A percentile compares a stretch with the other conserved stretches of the same genome.
Evolutionary conservation across 2,797 vertebrate genomes (phyloP).

Genomic region (Arrhamphus sclerolepis): DNA sequence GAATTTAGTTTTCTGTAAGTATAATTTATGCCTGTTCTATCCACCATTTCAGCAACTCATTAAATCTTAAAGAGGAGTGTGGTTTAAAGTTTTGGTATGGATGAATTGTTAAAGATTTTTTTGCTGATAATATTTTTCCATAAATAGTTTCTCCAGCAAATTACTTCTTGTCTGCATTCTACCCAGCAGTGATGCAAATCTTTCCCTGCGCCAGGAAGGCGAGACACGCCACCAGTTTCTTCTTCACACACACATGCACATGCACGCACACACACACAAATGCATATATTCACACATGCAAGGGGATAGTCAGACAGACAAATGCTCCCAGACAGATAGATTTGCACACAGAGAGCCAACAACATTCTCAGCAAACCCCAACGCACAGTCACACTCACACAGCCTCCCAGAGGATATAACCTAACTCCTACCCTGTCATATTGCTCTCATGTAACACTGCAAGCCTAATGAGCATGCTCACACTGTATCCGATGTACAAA

Average conservation of each 20-base stretch:
- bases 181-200: conserved; percentile 32
- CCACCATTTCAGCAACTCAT: conserved; percentile 9
- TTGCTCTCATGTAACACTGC: conserved; percentile 38
- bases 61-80: conserved; percentile 22
- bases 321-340: conserved; percentile 66
- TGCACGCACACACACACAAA: conserved; percentile 6
- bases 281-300: conserved; percentile 6
- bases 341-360: conserved; percentile 56
- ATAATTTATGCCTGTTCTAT: too few relatives aligned
- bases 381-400: conserved; percentile 49
- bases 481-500: conserved; percentile 34
- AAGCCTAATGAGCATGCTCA: conserved; percentile 43
- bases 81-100: conserved; percentile 21
- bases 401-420: conserved; percentile 55
- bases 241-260: conserved; percentile 21
- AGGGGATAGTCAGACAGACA: conserved; percentile 55
- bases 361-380: conserved; percentile 58
- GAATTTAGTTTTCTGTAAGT: too few relatives aligned
- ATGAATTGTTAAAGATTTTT: conserved; percentile 32
- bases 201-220: conserved; percentile 24
- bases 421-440: conserved; percentile 51
- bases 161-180: conserved; percentile 52
- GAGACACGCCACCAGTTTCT: conserved; percentile 53
- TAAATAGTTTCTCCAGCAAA: conserved; percentile 40
- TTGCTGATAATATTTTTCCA: conserved; percentile 51